A percentile compares a stretch with the other conserved stretches of the same genome.
phyloP scores from a whole-genome alignment of 2,888 invertebrate genomes.

The Noctua comes region DNA sequence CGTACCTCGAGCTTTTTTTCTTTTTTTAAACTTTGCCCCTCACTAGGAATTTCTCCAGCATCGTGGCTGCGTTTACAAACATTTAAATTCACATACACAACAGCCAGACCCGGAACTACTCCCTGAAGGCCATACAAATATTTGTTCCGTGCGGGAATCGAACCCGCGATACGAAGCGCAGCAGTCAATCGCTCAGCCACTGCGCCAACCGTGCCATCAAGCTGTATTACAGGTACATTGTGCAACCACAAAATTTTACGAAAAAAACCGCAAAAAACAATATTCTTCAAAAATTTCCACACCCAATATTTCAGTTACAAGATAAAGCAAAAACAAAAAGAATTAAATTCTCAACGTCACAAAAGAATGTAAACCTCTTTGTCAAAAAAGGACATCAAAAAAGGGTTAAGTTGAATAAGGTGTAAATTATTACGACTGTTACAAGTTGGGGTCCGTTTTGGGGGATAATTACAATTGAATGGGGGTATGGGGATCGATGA shows the following conservation, averaged over 20 bases:
- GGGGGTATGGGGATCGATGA: slow-evolving; percentile 64
- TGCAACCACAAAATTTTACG: background rate
- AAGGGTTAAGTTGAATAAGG: slow-evolving; percentile 63
- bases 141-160: no score
- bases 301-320: background rate
- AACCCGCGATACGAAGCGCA: no score
- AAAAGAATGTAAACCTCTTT: slow-evolving; percentile 34
- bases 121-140: no score
- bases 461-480: slow-evolving; percentile 60
- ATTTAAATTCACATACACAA: no score
- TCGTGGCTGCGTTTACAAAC: no score
- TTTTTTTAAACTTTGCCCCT: no score
- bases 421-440: slow-evolving; percentile 69
- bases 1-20: no score
- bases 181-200: no score
- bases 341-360: slow-evolving; percentile 27
- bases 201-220: no score
- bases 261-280: background rate
- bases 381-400: slow-evolving; percentile 54
- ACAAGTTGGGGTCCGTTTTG: slow-evolving; percentile 57
- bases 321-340: slow-evolving; percentile 6
- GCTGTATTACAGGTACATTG: background rate
- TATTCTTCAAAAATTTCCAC: background rate
- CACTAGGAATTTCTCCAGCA: no score
- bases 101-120: no score